These are phyloP conservation scores for Cydia splendana DNA, from an alignment of 1,140 invertebrate species.

Conservation along the genomic window DNA sequence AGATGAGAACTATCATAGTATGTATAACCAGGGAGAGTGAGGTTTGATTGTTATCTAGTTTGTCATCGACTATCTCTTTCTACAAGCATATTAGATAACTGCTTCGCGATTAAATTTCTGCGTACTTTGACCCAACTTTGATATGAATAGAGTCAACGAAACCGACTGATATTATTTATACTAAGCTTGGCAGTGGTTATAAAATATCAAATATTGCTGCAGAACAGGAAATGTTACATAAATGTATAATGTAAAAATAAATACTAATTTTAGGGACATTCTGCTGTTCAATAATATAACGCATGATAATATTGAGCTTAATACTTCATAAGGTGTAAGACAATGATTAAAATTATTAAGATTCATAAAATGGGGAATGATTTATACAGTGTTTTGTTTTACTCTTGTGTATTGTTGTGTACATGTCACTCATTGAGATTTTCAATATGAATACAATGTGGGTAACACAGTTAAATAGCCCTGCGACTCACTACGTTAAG, in stretches of 20 bases:
- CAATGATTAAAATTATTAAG: not conserved
- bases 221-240: not conserved
- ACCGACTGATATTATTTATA: not conserved
- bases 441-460: not conserved
- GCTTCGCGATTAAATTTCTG: no score
- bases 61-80: no score
- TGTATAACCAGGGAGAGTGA: not conserved
- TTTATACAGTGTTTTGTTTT: not conserved
- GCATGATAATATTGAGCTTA: slow-evolving; percentile 7
- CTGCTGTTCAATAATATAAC: not conserved
- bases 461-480: slow-evolving; percentile 3
- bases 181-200: not conserved
- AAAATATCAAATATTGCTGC: not conserved
- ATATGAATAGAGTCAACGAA: not conserved
- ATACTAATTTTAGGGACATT: not conserved
- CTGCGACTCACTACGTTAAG: slow-evolving; percentile 3
- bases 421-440: not conserved
- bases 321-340: not conserved
- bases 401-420: not conserved
- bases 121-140: no score
- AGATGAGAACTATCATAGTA: not conserved
- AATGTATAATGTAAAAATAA: not conserved
- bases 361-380: not conserved
- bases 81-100: no score
- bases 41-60: no score